Evolutionary conservation across 2,888 invertebrate genomes (phyloP), one percentile per base, ranked within the genome.

Genomic region (Perdita meconis): DNA sequence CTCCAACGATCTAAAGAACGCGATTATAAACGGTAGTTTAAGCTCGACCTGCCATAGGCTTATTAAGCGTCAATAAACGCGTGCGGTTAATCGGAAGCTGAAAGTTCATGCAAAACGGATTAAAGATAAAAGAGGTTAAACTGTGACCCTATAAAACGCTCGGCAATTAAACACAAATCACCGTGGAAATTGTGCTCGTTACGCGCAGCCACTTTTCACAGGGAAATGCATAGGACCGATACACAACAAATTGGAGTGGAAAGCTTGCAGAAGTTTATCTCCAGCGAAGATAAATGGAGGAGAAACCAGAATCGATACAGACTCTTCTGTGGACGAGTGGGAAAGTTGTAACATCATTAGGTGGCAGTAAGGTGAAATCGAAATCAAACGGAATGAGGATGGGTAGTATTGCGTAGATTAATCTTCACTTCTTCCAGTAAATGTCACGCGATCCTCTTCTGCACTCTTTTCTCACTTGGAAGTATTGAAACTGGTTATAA

Each of bases 111-210:
- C 26, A 78, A 60, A 71, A 68, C 19, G 64, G 68, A 78, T 71
- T 78, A 68, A 64, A 68, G 79, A 73, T 68, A 63, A 66, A 60
- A 64, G 73, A 80, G 59, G 68, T 65, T 66, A 69, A 73, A 74
- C 64, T 59, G 22, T 53, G 63, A 42, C 40, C 56, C 55, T 71
- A 55, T 73, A 76, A 79, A 81, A 77, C 78, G 80, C 77, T 78
- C 40, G 81, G 81, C 84, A 88, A 88, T 88, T 85, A 88, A 87
- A 82, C 82, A 87, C 82, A 87, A 88, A 88, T 88, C 84, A 85
- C 67, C 64, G 73, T 50, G 64, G 78, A 84, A 82, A 73, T 69
- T 65, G 66, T 68, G 50, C 69, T 66, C 63, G 74, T 67, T 68
- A 79, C 64, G 51, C 55, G 59, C 36, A 40, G 53, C 26, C 69